Evolutionary conservation across 1,140 invertebrate genomes (phyloP).

Genomic region (Xylocopa sonorina): DNA sequence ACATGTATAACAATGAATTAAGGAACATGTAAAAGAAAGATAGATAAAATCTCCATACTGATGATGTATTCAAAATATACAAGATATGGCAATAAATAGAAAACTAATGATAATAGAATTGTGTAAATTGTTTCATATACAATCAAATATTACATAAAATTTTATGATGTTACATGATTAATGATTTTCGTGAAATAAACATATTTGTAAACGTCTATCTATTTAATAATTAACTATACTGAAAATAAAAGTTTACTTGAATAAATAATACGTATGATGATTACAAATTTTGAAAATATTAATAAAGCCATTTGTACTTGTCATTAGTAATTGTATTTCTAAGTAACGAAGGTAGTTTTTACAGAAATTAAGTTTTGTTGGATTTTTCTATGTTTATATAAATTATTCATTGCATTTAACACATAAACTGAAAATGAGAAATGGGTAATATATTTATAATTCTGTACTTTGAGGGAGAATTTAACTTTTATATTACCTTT

Average conservation of each 20-base stretch:
- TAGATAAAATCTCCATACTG: background rate
- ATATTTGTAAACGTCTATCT: background rate
- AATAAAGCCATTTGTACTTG: constrained; percentile 8
- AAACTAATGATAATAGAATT: constrained; percentile 15
- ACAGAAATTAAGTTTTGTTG: background rate
- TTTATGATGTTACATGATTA: constrained; percentile 15
- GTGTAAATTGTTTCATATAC: constrained; percentile 4
- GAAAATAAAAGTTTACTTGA: background rate
- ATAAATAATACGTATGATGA: background rate
- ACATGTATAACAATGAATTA: background rate
- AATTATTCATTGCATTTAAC: constrained; percentile 14
- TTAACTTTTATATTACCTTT: background rate
- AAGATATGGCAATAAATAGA: constrained; percentile 7
- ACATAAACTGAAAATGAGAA: too few relatives aligned
- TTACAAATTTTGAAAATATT: constrained; percentile 7
- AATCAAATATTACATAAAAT: constrained; percentile 10
- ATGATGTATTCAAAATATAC: constrained; percentile 9
- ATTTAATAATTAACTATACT: background rate
- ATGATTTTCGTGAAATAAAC: constrained; percentile 17
- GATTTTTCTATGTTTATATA: background rate
- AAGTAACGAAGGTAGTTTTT: constrained; percentile 4
- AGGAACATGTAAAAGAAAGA: background rate
- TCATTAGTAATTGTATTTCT: background rate
- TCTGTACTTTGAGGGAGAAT: background rate
- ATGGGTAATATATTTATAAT: constrained; percentile 7